phyloP scores from a whole-genome alignment of 1,140 invertebrate genomes.

The Eueides isabella region DNA sequence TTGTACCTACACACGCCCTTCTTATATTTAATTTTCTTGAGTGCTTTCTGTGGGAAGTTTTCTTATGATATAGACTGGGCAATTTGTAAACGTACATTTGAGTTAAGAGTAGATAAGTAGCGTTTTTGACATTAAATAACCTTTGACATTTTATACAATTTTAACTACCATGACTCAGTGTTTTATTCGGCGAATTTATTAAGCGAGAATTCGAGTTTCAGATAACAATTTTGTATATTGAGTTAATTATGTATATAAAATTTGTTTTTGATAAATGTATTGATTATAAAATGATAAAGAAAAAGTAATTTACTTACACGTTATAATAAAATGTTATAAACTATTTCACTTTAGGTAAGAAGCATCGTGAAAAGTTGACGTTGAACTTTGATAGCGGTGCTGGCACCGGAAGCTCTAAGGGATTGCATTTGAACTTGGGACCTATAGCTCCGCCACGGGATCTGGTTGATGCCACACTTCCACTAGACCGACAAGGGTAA shows the following conservation, averaged over 20 bases:
- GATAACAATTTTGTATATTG: conserved; percentile 1
- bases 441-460: conserved; percentile 85
- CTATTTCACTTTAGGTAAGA: conserved; percentile 69
- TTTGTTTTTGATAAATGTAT: neutral
- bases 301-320: too few species aligned
- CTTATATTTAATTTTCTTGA: conserved; percentile 80
- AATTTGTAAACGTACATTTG: conserved; percentile 73
- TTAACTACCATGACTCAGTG: conserved; percentile 13
- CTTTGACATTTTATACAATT: conserved; percentile 39
- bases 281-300: too few species aligned
- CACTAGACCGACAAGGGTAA: conserved; percentile 93
- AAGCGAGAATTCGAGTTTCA: neutral
- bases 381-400: conserved; percentile 85
- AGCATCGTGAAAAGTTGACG: conserved; percentile 87
- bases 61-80: conserved; percentile 64
- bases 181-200: conserved; percentile 14
- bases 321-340: conserved; percentile 46
- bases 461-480: conserved; percentile 90
- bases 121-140: conserved; percentile 58
- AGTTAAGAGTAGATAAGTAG: conserved; percentile 62
- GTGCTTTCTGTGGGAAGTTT: conserved; percentile 73
- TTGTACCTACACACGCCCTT: conserved; percentile 59
- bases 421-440: conserved; percentile 85
- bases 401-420: conserved; percentile 77
- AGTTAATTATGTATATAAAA: neutral